Percentiles rank a stretch among this genome's conserved stretches.
phyloP scores from a whole-genome alignment of 2,113 vertebrate species.

The Stomatorhinus ivindoensis region DNA sequence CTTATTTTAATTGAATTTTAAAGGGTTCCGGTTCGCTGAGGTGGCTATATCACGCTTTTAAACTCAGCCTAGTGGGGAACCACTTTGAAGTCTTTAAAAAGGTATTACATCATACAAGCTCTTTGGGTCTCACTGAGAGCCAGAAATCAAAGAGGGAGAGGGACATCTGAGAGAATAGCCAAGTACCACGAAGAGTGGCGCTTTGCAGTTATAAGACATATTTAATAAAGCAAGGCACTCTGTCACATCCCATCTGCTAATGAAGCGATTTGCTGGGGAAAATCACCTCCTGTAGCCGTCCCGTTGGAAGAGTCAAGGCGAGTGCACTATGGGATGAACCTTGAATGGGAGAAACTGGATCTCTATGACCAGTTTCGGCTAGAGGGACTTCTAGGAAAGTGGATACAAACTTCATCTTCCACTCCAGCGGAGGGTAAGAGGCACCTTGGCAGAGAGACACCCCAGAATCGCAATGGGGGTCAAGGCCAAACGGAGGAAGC shows the following conservation, averaged over 20 bases:
- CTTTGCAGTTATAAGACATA: neutral
- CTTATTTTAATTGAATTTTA: neutral
- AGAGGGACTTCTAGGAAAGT: neutral
- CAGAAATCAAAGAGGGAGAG: neutral
- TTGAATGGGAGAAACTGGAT: neutral
- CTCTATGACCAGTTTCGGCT: neutral
- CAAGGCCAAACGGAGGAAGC: neutral
- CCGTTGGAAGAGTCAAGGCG: neutral
- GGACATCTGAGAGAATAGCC: constrained; percentile 4
- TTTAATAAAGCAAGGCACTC: neutral
- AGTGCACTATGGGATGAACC: neutral
- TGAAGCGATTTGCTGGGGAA: constrained; percentile 24
- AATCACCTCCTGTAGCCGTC: neutral
- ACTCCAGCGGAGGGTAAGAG: neutral
- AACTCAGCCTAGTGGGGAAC: neutral
- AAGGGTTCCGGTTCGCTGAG: neutral
- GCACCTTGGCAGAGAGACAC: neutral
- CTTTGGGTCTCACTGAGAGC: neutral
- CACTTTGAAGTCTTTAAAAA: neutral
- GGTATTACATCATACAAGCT: neutral
- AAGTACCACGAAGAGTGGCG: neutral
- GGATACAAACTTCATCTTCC: neutral
- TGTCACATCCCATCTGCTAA: constrained; percentile 28
- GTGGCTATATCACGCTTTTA: neutral
- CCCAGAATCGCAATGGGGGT: neutral